These are phyloP conservation scores for Mylabris sibirica DNA, from an alignment of 2,888 invertebrate genomes.

Conservation along the genomic window DNA sequence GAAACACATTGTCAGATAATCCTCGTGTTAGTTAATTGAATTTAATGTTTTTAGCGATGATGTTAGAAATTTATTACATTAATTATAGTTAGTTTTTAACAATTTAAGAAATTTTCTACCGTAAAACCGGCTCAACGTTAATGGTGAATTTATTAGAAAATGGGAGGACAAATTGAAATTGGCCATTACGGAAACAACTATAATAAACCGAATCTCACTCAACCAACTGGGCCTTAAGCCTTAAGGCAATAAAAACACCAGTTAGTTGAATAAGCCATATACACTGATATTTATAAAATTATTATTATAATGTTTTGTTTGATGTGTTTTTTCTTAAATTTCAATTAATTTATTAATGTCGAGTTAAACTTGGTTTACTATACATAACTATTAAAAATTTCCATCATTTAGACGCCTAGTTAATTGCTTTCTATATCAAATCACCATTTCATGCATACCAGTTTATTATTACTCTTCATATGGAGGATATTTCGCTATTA, in stretches of 20 bases:
- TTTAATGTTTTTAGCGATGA: slow-evolving; percentile 7
- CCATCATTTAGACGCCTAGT: slow-evolving; percentile 19
- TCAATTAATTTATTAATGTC: not conserved
- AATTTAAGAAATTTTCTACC: slow-evolving; percentile 9
- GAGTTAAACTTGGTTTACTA: not conserved
- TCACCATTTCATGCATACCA: slow-evolving; percentile 20
- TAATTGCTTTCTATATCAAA: slow-evolving; percentile 21
- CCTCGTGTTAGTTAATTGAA: not conserved
- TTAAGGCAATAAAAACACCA: not conserved
- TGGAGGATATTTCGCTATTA: slow-evolving; percentile 16
- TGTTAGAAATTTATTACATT: slow-evolving; percentile 6
- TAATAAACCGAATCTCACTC: not conserved
- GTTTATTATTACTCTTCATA: slow-evolving; percentile 12
- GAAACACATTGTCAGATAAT: not conserved
- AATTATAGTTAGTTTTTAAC: slow-evolving; percentile 7
- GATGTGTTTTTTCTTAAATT: not conserved
- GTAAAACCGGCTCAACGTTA: slow-evolving; percentile 3
- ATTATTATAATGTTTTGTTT: not conserved
- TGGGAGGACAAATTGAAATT: slow-evolving; percentile 16
- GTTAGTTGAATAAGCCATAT: not conserved
- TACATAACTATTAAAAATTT: slow-evolving; percentile 8
- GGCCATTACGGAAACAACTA: slow-evolving; percentile 13
- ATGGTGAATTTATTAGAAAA: slow-evolving; percentile 18
- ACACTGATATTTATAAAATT: not conserved
- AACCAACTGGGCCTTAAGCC: not conserved